phyloP scores from a whole-genome alignment of 2,797 vertebrate species.

The Crenichthys baileyi region DNA sequence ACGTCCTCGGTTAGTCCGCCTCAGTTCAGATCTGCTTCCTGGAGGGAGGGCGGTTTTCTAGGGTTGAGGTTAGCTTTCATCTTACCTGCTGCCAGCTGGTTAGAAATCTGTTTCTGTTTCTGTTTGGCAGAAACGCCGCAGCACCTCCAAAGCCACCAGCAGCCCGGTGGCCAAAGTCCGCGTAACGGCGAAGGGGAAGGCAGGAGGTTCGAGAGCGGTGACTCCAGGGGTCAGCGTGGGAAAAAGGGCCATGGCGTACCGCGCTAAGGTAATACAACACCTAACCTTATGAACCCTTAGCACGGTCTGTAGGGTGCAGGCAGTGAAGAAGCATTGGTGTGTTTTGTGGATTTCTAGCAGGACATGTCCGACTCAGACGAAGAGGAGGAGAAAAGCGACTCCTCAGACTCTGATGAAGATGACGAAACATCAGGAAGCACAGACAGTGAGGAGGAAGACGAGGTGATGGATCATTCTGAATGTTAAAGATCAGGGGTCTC shows the following conservation, averaged over 20 bases:
- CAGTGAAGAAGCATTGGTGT: background rate
- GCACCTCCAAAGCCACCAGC: constrained; percentile 72
- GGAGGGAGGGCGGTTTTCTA: too few relatives aligned
- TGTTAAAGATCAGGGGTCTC: too few relatives aligned
- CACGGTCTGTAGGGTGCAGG: background rate
- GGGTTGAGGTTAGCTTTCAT: too few relatives aligned
- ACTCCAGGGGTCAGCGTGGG: constrained; percentile 68
- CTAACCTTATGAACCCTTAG: background rate
- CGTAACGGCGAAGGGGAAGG: constrained; percentile 76
- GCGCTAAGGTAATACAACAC: constrained; percentile 78
- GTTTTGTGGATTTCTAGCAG: constrained; percentile 65
- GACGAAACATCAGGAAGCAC: constrained; percentile 80
- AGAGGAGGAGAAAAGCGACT: constrained; percentile 78
- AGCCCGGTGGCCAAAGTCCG: constrained; percentile 76
- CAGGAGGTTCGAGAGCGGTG: constrained; percentile 61
- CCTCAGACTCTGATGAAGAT: constrained; percentile 80
- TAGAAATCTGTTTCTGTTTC: background rate
- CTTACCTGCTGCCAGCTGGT: background rate
- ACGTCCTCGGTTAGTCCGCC: constrained; percentile 75
- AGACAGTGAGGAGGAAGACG: constrained; percentile 78
- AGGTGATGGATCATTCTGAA: constrained; percentile 46
- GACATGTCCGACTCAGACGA: constrained; percentile 83
- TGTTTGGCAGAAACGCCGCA: constrained; percentile 77
- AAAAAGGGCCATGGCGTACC: constrained; percentile 83
- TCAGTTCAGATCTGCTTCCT: too few relatives aligned